Evolutionary conservation across 2,888 invertebrate species (phyloP), one percentile per base, ranked within the genome.

Genomic region (Thumatha senex): DNA sequence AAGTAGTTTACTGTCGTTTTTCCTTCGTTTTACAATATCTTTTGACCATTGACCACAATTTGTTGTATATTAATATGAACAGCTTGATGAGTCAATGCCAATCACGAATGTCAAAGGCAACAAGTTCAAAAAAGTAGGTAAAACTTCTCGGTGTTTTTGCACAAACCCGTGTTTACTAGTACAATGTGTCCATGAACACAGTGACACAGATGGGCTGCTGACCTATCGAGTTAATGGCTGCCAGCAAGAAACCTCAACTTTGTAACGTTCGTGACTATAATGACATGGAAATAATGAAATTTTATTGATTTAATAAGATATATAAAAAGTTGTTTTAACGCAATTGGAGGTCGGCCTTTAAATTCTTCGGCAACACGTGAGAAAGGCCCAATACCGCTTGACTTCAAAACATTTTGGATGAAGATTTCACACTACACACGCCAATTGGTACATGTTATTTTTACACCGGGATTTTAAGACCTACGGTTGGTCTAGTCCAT

Each of bases 121-220:
- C 12, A 4, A 46, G 14, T 34, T 3, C n/a, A 24, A 24, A 33
- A 9, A 40, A 43, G 15, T 51, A 47, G 48, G 46, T 42, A 41
- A 51, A n/a, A n/a, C n/a, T 49, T 54, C 38, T 39, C 29, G 10
- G 12, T 39, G 39, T 33, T 33, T 61, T 50, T 34, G 31, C 18
- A 52, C 33, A 51, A 56, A 30, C 18, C n/a, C 41, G 33, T 35
- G 40, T 52, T 53, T 45, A 48, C 43, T 46, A 31, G 49, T 55
- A 54, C 48, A 46, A 40, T 41, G 43, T 67, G 60, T 48, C 43
- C 56, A 57, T 57, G 54, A 51, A 67, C 63, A 67, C 53, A 63
- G 54, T 67, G 70, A 67, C 76, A 76, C 70, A 61, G 70, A 67
- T 77, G 63, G 48, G 40, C 45, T 48, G 58, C 58, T 74, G 77